Conservation (phyloP, 2,113 vertebrate genomes). For the Halcyon senegalensis region DNA sequence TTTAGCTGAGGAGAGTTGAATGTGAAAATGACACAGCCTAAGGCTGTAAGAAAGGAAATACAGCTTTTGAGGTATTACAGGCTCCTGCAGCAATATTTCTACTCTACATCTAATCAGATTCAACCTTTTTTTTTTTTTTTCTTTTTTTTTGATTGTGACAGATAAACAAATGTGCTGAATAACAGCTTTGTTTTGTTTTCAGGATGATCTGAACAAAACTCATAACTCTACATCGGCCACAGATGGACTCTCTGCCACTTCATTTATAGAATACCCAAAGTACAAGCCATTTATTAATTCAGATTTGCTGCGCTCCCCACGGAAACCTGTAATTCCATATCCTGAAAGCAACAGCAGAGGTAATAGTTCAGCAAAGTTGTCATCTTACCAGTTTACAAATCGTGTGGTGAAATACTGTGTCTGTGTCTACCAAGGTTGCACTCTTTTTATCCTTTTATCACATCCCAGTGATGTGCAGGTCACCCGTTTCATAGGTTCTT, state of each 20-base stretch:
- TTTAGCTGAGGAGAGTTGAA: neutral
- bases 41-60: neutral
- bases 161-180: neutral
- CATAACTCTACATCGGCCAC: conserved; percentile 39
- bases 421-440: neutral
- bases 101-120: neutral
- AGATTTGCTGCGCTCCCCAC: conserved; percentile 72
- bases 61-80: neutral
- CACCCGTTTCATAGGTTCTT: neutral
- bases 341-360: conserved; percentile 93
- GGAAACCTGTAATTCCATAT: conserved; percentile 83
- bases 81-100: neutral
- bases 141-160: neutral
- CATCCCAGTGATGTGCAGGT: neutral
- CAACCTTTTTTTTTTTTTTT: neutral
- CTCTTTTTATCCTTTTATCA: neutral
- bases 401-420: neutral
- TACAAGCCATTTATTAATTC: conserved; percentile 84
- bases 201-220: conserved; percentile 48
- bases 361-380: conserved; percentile 44
- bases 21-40: neutral
- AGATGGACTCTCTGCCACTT: conserved; percentile 78
- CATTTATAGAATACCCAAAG: conserved; percentile 84
- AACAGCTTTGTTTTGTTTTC: conserved; percentile 46
- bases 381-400: neutral